A percentile compares a stretch with the other conserved stretches of the same genome.
Evolutionary conservation across 2,797 vertebrate genomes (phyloP).

Genomic region (Pogonophryne albipinna): DNA sequence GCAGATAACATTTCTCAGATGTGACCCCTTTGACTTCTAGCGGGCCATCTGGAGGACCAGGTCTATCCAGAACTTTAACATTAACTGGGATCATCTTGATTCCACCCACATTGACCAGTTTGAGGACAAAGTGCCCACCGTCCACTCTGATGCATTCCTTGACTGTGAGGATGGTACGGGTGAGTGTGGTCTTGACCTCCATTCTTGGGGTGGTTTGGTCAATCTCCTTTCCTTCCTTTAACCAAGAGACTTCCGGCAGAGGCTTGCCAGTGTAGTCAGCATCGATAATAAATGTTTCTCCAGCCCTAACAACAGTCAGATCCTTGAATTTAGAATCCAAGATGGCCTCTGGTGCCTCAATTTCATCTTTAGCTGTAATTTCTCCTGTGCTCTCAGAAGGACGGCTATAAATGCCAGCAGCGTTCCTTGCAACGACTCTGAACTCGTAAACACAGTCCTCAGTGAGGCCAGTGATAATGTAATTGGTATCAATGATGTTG

Average conservation of each 20-base stretch:
- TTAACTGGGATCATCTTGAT: slow-evolving; percentile 93
- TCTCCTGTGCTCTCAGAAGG: slow-evolving; percentile 95
- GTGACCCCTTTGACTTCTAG: slow-evolving; percentile 92
- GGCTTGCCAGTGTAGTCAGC: slow-evolving; percentile 96
- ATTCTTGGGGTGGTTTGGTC: slow-evolving; percentile 88
- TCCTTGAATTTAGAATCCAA: slow-evolving; percentile 95
- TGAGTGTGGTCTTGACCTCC: slow-evolving; percentile 92
- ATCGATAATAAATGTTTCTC: slow-evolving; percentile 94
- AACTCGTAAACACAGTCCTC: slow-evolving; percentile 96
- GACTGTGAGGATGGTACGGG: slow-evolving; percentile 89
- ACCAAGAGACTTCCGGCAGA: slow-evolving; percentile 92
- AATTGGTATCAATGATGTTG: slow-evolving; percentile 94
- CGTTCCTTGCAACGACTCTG: slow-evolving; percentile 96
- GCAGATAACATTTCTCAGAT: slow-evolving; percentile 93
- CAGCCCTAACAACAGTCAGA: slow-evolving; percentile 88
- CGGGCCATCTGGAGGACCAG: slow-evolving; percentile 95
- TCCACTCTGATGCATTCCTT: slow-evolving; percentile 91
- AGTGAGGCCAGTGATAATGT: slow-evolving; percentile 90
- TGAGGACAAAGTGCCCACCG: slow-evolving; percentile 94
- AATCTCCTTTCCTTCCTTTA: slow-evolving; percentile 93
- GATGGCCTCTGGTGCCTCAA: slow-evolving; percentile 90
- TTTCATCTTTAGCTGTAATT: slow-evolving; percentile 95
- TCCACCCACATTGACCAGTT: slow-evolving; percentile 93
- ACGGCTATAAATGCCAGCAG: slow-evolving; percentile 91
- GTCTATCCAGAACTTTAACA: slow-evolving; percentile 95